These are phyloP conservation scores for Parotia lawesii DNA, from an alignment of 2,113 vertebrate species.

Conservation along the genomic window DNA sequence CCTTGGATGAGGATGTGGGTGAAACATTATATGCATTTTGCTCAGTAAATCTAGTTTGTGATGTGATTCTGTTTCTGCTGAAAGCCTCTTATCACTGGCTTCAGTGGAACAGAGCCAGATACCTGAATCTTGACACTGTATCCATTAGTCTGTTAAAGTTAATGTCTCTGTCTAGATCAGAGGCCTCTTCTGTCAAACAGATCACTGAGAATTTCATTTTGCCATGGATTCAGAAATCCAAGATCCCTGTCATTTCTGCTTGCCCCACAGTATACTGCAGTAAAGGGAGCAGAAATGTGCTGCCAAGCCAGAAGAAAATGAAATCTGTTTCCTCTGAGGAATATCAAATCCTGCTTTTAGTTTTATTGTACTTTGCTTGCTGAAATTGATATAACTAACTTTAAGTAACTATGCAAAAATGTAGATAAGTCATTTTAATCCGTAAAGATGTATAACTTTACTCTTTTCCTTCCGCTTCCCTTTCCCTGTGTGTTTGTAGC, in stretches of 20 bases:
- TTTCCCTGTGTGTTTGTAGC: slow-evolving; percentile 77
- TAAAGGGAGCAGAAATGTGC: not conserved
- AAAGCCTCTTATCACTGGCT: not conserved
- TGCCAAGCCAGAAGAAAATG: not conserved
- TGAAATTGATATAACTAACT: not conserved
- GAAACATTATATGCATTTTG: slow-evolving; percentile 2
- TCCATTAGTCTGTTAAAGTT: not conserved
- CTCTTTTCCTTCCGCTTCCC: slow-evolving; percentile 8
- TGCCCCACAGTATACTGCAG: not conserved
- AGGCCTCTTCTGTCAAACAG: not conserved
- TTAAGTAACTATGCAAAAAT: slow-evolving; percentile 39
- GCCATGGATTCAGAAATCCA: not conserved
- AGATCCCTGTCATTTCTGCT: not conserved
- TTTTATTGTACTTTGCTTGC: slow-evolving; percentile 13
- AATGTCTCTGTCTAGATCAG: not conserved
- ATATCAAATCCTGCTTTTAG: not conserved
- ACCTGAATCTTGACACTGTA: not conserved
- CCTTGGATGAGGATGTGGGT: slow-evolving; percentile 10
- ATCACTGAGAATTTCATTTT: not conserved
- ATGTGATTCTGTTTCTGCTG: not conserved
- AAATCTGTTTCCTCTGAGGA: not conserved
- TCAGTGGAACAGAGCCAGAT: not conserved
- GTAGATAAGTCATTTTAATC: not conserved
- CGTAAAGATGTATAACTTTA: slow-evolving; percentile 41
- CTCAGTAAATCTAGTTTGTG: not conserved